These are phyloP conservation scores for Pterophyllum scalare DNA, from an alignment of 2,113 vertebrate genomes.

Conservation along the genomic window DNA sequence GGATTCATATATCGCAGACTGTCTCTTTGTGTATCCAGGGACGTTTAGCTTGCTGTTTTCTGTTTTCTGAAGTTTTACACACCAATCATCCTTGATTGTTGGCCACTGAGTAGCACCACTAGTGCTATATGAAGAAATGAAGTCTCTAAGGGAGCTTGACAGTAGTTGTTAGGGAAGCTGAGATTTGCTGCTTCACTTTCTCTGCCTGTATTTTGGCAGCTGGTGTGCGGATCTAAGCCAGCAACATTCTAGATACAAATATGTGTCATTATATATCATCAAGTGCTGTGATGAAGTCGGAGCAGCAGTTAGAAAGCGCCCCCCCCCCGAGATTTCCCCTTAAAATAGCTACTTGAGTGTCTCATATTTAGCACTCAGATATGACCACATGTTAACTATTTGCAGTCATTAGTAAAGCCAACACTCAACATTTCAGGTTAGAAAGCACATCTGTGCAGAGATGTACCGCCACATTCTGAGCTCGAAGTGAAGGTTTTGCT, in stretches of 20 bases:
- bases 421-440: slow-evolving; percentile 16
- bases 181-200: slow-evolving; percentile 44
- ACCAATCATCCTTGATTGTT: slow-evolving; percentile 48
- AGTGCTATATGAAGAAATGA: slow-evolving; percentile 43
- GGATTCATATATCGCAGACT: slow-evolving; percentile 17
- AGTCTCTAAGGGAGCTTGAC: slow-evolving; percentile 44
- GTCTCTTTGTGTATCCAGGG: slow-evolving; percentile 17
- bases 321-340: neutral
- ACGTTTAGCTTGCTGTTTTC: slow-evolving; percentile 31
- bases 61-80: slow-evolving; percentile 33
- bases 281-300: slow-evolving; percentile 23
- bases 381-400: slow-evolving; percentile 12
- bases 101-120: slow-evolving; percentile 19
- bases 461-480: neutral
- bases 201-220: slow-evolving; percentile 41
- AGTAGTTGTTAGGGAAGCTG: slow-evolving; percentile 56
- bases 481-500: neutral
- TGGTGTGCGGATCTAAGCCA: slow-evolving; percentile 34
- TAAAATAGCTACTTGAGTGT: neutral
- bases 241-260: slow-evolving; percentile 42
- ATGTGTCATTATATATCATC: slow-evolving; percentile 45
- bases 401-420: slow-evolving; percentile 11
- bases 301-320: neutral
- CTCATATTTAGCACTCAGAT: slow-evolving; percentile 35
- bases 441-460: slow-evolving; percentile 3